phyloP scores from a whole-genome alignment of 1,140 invertebrate species.

The Apocrypta bakeri region DNA sequence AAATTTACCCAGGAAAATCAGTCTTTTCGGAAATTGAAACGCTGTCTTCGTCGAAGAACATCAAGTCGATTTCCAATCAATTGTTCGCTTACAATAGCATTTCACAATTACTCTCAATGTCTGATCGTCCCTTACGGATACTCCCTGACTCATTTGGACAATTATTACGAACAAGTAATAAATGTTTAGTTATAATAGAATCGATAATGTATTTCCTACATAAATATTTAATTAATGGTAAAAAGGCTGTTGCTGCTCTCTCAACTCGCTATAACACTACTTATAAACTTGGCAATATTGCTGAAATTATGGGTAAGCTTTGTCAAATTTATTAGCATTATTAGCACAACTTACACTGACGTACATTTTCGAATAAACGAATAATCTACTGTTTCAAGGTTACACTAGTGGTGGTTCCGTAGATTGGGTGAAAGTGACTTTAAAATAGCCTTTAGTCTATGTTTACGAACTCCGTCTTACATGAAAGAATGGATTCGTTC shows the following conservation, averaged over 20 bases:
- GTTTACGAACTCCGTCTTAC: constrained; percentile 83
- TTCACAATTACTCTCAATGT: constrained; percentile 86
- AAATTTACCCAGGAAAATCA: constrained; percentile 81
- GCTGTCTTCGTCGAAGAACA: constrained; percentile 74
- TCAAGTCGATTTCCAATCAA: constrained; percentile 72
- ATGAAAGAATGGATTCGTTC: constrained; percentile 78
- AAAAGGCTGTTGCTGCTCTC: constrained; percentile 75
- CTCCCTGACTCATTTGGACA: constrained; percentile 74
- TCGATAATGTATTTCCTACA: not conserved
- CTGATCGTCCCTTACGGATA: constrained; percentile 83
- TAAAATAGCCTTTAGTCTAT: constrained; percentile 80
- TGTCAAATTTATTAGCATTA: too few species aligned
- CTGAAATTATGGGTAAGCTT: constrained; percentile 71
- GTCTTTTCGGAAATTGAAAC: constrained; percentile 86
- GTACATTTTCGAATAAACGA: too few species aligned
- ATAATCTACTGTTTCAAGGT: too few species aligned
- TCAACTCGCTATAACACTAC: constrained; percentile 77
- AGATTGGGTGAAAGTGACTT: constrained; percentile 82
- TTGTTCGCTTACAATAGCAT: constrained; percentile 81
- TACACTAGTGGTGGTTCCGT: constrained; percentile 78
- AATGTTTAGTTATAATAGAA: too few species aligned
- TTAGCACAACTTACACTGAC: too few species aligned
- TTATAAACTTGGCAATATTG: constrained; percentile 76
- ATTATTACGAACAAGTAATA: constrained; percentile 72
- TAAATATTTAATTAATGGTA: not conserved